Conservation (phyloP, 2,888 invertebrate genomes). For the Xanthorhoe spadicearia region DNA sequence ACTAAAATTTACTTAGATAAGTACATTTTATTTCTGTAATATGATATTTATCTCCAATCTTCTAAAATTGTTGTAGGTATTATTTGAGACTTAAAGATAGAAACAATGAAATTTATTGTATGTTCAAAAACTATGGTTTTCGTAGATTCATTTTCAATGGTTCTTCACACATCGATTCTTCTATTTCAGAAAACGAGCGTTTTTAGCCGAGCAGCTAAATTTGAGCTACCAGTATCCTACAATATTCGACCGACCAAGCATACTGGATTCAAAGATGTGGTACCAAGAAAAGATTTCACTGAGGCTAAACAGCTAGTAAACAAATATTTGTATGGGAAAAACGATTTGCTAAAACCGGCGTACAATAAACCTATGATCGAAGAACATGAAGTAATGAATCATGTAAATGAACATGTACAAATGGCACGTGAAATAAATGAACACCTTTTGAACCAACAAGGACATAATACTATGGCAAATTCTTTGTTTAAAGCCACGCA, state of each 20-base stretch:
- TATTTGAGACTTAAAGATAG: too few species aligned
- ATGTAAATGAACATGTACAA: background rate
- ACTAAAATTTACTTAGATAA: background rate
- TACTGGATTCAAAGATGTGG: slow-evolving; percentile 47
- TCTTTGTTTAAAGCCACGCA: slow-evolving; percentile 12
- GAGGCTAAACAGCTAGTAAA: slow-evolving; percentile 55
- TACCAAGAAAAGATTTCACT: slow-evolving; percentile 62
- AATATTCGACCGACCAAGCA: slow-evolving; percentile 41
- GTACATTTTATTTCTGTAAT: too few species aligned
- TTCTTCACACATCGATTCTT: background rate
- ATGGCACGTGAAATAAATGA: background rate
- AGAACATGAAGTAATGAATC: background rate
- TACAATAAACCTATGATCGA: background rate
- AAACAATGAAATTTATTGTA: too few species aligned
- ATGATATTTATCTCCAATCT: too few species aligned
- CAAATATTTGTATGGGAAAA: slow-evolving; percentile 53
- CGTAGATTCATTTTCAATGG: too few species aligned
- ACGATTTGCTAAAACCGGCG: slow-evolving; percentile 15
- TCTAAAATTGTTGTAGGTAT: too few species aligned
- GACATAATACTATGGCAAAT: background rate
- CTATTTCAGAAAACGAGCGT: slow-evolving; percentile 55
- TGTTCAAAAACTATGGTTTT: too few species aligned
- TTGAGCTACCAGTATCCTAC: slow-evolving; percentile 46
- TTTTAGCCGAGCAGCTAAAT: slow-evolving; percentile 51
- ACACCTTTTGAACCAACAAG: background rate